phyloP scores from a whole-genome alignment of 2,797 vertebrate genomes.

The Scolopax rusticola region DNA sequence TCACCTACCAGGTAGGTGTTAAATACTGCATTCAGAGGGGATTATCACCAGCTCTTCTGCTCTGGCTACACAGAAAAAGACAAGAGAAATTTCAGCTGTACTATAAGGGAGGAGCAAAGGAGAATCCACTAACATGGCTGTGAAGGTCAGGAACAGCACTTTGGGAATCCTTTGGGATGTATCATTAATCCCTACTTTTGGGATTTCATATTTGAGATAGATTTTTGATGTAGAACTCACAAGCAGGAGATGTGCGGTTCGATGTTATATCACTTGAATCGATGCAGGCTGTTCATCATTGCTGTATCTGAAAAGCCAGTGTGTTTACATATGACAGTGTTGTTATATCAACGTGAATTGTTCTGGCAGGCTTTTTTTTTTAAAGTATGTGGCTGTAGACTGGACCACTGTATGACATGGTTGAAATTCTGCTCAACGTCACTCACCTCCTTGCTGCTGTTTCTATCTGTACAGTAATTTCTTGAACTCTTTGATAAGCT shows the following conservation, averaged over 20 bases:
- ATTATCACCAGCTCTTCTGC: constrained; percentile 24
- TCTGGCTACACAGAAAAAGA: not conserved
- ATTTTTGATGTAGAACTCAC: constrained; percentile 19
- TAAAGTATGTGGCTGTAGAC: not conserved
- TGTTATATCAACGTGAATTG: constrained; percentile 6
- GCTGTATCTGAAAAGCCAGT: not conserved
- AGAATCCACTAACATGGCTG: not conserved
- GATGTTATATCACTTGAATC: not conserved
- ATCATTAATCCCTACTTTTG: not conserved
- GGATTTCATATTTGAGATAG: constrained; percentile 3
- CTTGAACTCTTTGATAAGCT: not conserved
- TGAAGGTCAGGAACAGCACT: constrained; percentile 11
- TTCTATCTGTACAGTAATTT: not conserved
- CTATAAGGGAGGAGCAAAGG: not conserved
- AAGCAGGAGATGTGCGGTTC: not conserved
- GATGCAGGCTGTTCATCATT: not conserved
- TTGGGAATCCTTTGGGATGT: not conserved
- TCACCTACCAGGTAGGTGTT: constrained; percentile 47
- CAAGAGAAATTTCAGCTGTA: not conserved
- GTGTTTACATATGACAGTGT: not conserved
- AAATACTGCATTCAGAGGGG: constrained; percentile 28
- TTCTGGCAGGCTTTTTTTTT: not conserved
- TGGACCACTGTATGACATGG: not conserved
- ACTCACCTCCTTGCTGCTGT: not conserved
- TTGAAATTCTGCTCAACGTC: not conserved